Evolutionary conservation across 2,797 vertebrate genomes (phyloP).

Genomic region (Onychomys arenicola): DNA sequence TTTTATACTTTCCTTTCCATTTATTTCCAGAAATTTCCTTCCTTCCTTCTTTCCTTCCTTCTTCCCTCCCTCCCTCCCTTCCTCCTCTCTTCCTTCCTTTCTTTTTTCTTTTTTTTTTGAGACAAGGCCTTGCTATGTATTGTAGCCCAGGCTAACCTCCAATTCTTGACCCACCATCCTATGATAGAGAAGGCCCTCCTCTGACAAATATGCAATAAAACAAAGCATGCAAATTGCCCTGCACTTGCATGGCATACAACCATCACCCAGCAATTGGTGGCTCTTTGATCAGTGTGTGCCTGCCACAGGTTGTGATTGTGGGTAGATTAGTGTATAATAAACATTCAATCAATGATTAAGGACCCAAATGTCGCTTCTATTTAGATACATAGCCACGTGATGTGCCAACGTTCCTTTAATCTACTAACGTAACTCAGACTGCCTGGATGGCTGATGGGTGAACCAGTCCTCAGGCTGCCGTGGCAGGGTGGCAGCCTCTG

Average conservation of each 20-base stretch:
- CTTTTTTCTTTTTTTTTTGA: background rate
- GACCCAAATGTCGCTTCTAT: conserved; percentile 1
- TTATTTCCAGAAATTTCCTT: background rate
- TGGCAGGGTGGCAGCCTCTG: background rate
- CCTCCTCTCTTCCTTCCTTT: too few species aligned
- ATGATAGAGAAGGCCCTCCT: background rate
- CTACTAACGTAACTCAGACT: background rate
- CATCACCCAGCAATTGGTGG: background rate
- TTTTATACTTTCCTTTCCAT: background rate
- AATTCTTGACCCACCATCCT: background rate
- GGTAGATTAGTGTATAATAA: background rate
- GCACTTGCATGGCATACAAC: background rate
- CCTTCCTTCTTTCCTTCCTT: background rate
- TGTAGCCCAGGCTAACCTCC: background rate
- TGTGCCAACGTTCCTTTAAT: conserved; percentile 24
- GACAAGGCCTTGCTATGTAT: background rate
- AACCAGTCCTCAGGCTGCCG: background rate
- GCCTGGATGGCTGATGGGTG: background rate
- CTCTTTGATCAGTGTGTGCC: conserved; percentile 29
- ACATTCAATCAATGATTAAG: conserved; percentile 24
- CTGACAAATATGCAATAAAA: conserved; percentile 35
- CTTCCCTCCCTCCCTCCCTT: too few species aligned
- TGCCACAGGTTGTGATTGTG: background rate
- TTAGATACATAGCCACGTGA: background rate
- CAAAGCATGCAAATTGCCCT: conserved; percentile 18